Evolutionary conservation across 2,113 vertebrate genomes (phyloP).

Genomic region (Suncus etruscus): DNA sequence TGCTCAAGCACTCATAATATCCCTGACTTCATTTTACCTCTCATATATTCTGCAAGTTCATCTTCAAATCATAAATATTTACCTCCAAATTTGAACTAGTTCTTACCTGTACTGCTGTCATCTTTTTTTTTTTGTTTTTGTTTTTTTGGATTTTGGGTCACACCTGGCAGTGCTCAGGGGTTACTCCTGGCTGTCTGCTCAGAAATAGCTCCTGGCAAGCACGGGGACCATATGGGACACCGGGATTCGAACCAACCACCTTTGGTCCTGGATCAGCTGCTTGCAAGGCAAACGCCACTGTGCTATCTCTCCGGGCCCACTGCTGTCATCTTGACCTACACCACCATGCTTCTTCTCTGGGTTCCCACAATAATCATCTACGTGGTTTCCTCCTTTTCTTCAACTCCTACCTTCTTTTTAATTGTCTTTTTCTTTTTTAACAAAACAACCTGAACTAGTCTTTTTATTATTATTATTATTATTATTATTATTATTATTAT

Average conservation of each 20-base stretch:
- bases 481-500: too few relatives aligned
- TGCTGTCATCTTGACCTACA: background rate
- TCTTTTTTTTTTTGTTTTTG: too few relatives aligned
- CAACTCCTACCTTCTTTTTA: background rate
- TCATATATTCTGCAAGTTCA: background rate
- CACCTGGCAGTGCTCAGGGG: too few relatives aligned
- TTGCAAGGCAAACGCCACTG: too few relatives aligned
- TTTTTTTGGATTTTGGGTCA: too few relatives aligned
- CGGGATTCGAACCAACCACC: too few relatives aligned
- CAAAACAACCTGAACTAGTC: background rate
- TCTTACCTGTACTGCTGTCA: background rate
- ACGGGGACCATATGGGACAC: too few relatives aligned
- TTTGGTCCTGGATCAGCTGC: too few relatives aligned
- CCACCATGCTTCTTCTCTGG: background rate
- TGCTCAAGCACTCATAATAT: background rate
- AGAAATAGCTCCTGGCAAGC: too few relatives aligned
- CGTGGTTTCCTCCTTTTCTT: background rate
- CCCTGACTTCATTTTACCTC: background rate
- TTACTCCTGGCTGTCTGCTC: too few relatives aligned
- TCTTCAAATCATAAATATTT: background rate
- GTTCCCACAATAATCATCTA: background rate
- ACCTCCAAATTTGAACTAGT: conserved; percentile 16
- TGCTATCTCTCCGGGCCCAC: too few relatives aligned
- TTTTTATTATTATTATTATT: too few relatives aligned
- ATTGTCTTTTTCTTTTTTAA: background rate